These are phyloP conservation scores for Mactra quadrangularis DNA, from an alignment of 1,140 invertebrate genomes.

Conservation along the genomic window DNA sequence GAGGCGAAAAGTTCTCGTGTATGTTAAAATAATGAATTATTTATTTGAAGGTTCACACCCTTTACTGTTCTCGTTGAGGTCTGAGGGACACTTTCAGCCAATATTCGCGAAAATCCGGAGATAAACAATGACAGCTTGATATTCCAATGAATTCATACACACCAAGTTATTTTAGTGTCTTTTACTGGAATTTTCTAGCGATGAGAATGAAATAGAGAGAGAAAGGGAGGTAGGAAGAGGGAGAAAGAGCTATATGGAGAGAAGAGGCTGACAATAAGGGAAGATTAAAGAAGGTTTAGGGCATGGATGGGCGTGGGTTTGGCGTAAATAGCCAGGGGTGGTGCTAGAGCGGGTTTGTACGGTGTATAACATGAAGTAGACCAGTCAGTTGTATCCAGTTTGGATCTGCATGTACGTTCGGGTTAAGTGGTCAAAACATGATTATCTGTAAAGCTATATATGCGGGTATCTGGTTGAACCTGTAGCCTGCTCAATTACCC, in stretches of 20 bases:
- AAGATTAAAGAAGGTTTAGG: neutral
- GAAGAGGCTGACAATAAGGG: neutral
- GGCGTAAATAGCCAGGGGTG: neutral
- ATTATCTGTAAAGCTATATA: too few relatives aligned
- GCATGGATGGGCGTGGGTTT: neutral
- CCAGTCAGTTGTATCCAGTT: too few relatives aligned
- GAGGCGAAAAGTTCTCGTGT: neutral
- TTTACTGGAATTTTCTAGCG: neutral
- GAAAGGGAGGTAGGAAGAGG: neutral
- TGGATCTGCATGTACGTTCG: too few relatives aligned
- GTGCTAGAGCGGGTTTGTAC: too few relatives aligned
- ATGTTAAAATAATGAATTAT: slow-evolving; percentile 33
- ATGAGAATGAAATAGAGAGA: neutral
- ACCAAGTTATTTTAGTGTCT: neutral
- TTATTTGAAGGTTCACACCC: slow-evolving; percentile 15
- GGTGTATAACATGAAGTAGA: too few relatives aligned
- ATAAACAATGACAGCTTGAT: slow-evolving; percentile 40
- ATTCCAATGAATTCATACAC: slow-evolving; percentile 15
- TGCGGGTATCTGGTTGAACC: too few relatives aligned
- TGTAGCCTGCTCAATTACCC: too few relatives aligned
- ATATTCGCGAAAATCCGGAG: slow-evolving; percentile 23
- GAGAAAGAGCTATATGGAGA: neutral
- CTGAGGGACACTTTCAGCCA: slow-evolving; percentile 2
- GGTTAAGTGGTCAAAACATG: too few relatives aligned
- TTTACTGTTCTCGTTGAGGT: neutral